Percentiles rank a stretch among this genome's conserved stretches.
phyloP scores from a whole-genome alignment of 2,113 vertebrate genomes.

The human region GRCh38 chr1:44352501-44353000 shows the following conservation, averaged over 20 bases:
- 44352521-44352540: slow-evolving; percentile 11
- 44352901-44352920: slow-evolving; percentile 78
- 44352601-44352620: background rate
- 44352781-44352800: slow-evolving; percentile 40
- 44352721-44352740: too few species aligned
- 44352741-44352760: background rate
- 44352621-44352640: background rate
- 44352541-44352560: background rate
- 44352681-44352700: background rate
- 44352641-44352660: background rate
- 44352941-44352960: slow-evolving; percentile 74
- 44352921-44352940: slow-evolving; percentile 79
- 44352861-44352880: slow-evolving; percentile 79
- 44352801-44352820: slow-evolving; percentile 39
- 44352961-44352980: slow-evolving; percentile 56
- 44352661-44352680: slow-evolving; percentile 28
- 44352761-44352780: background rate
- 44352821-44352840: slow-evolving; percentile 54
- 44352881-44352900: slow-evolving; percentile 74
- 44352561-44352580: background rate
- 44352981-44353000: slow-evolving; percentile 27
- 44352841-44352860: slow-evolving; percentile 79
- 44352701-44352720: too few species aligned
- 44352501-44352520: slow-evolving; percentile 42
- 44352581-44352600: slow-evolving; percentile 43